Evolutionary conservation across 2,797 vertebrate genomes (phyloP), one percentile per base, ranked within the genome.

Genomic region (Staurois parvus): DNA sequence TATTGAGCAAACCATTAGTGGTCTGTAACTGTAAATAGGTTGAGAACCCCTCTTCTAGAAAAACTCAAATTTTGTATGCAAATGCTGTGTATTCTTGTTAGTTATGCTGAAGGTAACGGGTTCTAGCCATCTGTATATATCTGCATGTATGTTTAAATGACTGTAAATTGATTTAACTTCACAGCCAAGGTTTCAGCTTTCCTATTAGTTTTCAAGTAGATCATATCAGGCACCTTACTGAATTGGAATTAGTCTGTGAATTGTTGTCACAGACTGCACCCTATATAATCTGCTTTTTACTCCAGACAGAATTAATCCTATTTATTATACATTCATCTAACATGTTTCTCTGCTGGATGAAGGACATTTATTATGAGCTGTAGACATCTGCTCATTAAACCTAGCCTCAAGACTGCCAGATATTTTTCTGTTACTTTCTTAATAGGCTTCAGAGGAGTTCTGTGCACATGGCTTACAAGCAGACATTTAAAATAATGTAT

Each of bases 371-470:
- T 81, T 81, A 81, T 72, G 30, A 70, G 48, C 45, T 72, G 48
- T 81, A 72, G 32, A 72, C 79, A 81, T 81, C 67, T 81, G 79
- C 79, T 81, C 66, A 70, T 70, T 70, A 70, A 72, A 81, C 13
- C 42, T 56, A 81, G 79, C 48, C 79, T 13, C 21, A 56, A 69
- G 66, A 81, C 79, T 81, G 68, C 29, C 45, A 72, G 62, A 81
- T 72, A 72, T 81, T 52, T 70, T 70, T 52, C 34, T 29, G 21
- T 19, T 81, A 72, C 48, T 6, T 81, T 56, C 24, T 81, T 72
- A 81, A 80, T 56, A 62, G 68, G 45, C 30, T 70, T 72, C 26
- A 72, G 70, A 72, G 32, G 42, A 59, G 30, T 32, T 40, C 9
- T 66, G 13, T 67, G 59, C 32, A 78, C 59, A 67, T 67, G 59